Conservation (phyloP, 2,797 vertebrate species). For the Picus viridis region DNA sequence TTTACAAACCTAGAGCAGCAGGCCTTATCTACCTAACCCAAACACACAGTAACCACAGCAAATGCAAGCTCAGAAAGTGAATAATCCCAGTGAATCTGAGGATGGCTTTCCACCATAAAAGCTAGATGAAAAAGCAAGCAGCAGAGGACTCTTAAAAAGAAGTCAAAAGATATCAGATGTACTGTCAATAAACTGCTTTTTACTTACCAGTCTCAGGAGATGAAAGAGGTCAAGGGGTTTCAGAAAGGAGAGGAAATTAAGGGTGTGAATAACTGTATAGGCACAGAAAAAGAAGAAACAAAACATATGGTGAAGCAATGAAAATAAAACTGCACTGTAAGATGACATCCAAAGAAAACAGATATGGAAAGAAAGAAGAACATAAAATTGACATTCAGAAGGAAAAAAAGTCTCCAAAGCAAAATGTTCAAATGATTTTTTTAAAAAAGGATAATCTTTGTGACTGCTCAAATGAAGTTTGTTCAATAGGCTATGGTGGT, state of each 20-base stretch:
- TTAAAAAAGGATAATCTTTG: neutral
- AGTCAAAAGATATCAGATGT: neutral
- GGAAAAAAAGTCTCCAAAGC: neutral
- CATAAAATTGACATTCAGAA: neutral
- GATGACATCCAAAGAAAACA: neutral
- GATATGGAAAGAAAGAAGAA: neutral
- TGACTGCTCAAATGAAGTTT: neutral
- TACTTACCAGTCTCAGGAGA: neutral
- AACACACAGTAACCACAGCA: neutral
- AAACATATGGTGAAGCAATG: neutral
- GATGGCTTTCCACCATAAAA: neutral
- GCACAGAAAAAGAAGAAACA: neutral
- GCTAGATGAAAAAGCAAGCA: neutral
- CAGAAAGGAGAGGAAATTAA: neutral
- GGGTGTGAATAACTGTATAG: neutral
- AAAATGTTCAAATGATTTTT: neutral
- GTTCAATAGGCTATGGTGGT: neutral
- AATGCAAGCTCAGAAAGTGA: neutral
- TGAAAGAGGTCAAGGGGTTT: neutral
- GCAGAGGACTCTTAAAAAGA: neutral
- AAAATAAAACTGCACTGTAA: constrained; percentile 15
- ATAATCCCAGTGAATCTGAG: neutral
- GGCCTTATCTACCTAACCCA: neutral
- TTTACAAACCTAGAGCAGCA: neutral
- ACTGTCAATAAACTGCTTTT: neutral